Evolutionary conservation across 2,113 vertebrate genomes (phyloP), one percentile per base, ranked within the genome.

Genomic region (Sula dactylatra): DNA sequence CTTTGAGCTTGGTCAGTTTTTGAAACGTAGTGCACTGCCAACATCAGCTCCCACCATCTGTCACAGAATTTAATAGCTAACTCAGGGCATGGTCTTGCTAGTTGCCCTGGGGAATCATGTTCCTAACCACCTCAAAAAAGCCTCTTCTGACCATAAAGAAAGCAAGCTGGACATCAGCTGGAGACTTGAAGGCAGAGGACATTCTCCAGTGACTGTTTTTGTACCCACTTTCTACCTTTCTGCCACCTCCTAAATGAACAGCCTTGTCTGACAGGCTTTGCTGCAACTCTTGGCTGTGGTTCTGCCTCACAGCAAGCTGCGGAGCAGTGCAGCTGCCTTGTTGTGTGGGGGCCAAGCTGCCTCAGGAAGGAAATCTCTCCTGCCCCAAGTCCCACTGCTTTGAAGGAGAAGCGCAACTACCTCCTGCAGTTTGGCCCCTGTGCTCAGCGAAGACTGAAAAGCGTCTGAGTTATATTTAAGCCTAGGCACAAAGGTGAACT

Each of bases 231-330:
- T 54, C 40, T 34, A 29, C 36, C 42, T 66, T 76, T 22, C 67
- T 78, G 54, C 22, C 42, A 52, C 47, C 17, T 82, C 52, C 52
- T 32, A 49, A 62, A 86, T 0, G 9, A 84, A 62, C 9, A 58
- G 56, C 40, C 11, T 65, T 6, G 11, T 19, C 4, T 2, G 3
- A 26, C 10, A 65, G 20, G n/a, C n/a, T 50, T 29, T 66, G 64
- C n/a, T 50, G 45, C 22, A 49, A 5, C 36, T 54, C 61, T 21
- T 61, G 61, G 66, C 84, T 44, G 36, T 1, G 2, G 25, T 32
- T 29, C 0, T 6, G 34, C 11, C 4, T 2, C 55, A 54, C 3
- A 20, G 9, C 0, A 0, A 58, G 44, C 52, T 36, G 67, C 2
- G 4, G 55, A 78, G 38, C 29, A 2, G 29, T 9, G 32, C 27